Evolutionary conservation across 2,888 invertebrate species (phyloP), one percentile per base, ranked within the genome.

Genomic region (Nymphalis c-album): DNA sequence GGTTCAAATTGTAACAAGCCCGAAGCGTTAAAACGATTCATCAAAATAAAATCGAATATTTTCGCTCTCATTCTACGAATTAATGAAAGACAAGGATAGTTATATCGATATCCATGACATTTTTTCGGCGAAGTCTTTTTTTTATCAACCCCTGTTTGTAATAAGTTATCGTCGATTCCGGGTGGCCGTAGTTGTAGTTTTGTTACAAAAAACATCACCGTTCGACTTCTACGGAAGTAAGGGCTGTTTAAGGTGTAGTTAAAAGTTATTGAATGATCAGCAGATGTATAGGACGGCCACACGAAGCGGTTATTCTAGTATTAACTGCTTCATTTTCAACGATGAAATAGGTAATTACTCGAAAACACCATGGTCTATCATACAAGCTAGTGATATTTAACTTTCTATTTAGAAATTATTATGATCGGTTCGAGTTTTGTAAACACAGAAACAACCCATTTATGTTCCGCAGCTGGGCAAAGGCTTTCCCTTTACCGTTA

Each of bases 141-240:
- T 88, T 88, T 87, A 86, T 87, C 85, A 85, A 88, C 87, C 89
- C 88, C 85, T 83, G 78, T 77, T 76, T 76, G 78, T 84, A 86
- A 90, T 90, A 90, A 90, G 88, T 91, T 89, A 91, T 88, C 86
- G 86, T 88, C 81, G 82, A 85, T 88, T 87, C 88, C 85, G 91
- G 91, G 91, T 91, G 91, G 91, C 82, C 91, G 80, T 75, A 57
- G 75, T 75, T 73, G 79, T 75, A 80, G 81, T 79, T 82, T 83
- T 80, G 82, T 84, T 78, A 86, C 84, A 85, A 87, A 90, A n/a
- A 87, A 86, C 80, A 77, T 81, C 83, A 85, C 84, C 79, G 47
- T 59, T 55, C 77, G 76, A 78, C 82, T 81, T 80, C 78, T 79
- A 79, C 85, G 89, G 89, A 90, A 88, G 89, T 71, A 84, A 86